Base-by-base conservation (phyloP, 2,797 vertebrate species). In the Monodelphis domestica region DNA sequence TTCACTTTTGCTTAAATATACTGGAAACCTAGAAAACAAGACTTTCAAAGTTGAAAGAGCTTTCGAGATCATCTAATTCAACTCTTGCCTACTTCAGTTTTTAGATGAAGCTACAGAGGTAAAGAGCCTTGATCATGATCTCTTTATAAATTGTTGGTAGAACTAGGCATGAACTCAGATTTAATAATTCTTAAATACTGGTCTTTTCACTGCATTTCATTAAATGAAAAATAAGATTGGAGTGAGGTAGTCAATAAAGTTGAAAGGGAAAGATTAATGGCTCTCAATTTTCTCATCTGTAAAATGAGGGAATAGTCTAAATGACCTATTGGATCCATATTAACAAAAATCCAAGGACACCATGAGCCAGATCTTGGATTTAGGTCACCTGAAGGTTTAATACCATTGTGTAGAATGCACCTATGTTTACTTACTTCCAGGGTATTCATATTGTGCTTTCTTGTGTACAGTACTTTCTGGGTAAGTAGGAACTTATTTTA, bases 381-480 rank as follows among this genome's bases (percentile, higher is more conserved):
- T 45, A 2, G 21, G 17, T 24, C n/a, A 45, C 24, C 2, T 45
- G 2, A 78, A 38, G 24, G 15, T 78, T 4, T 78, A 2, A 78
- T 2, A 6, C 70, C 78, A n/a, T 17, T 9, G 26, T 45, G 38
- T 78, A 87, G 30, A 94, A 88, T 33, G 12, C 30, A 91, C 17
- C 17, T 12, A 96, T 94, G 29, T 33, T 30, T 10, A 1, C 70
- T 94, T 90, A 87, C 91, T 95, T 28, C 5, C 14, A 57, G 94
- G 30, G 55, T 56, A 93, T 92, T 57, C 63, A 84, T 88, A 87
- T 11, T 12, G n/a, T 93, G 26, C 5, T 30, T 89, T 56, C 45
- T 50, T 93, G 12, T 94, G 4, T 87, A n/a, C n/a, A n/a, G n/a
- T n/a, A 9, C 45, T 91, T 87, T 53, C 29, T 38, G 54, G 53